Evolutionary conservation across 2,113 vertebrate species (phyloP).

Genomic region (Ciconia boyciana): DNA sequence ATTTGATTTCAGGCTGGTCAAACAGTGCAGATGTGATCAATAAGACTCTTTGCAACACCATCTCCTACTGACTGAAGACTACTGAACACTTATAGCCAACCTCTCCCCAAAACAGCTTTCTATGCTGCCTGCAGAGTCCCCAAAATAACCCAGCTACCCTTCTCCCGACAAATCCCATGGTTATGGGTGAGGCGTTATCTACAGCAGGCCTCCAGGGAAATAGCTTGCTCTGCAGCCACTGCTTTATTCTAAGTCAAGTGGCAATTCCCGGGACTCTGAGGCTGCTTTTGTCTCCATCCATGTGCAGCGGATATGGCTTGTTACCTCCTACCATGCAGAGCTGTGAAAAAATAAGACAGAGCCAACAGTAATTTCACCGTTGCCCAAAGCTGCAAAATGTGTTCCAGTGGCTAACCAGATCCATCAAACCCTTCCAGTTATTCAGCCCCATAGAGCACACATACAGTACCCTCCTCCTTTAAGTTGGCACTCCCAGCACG

Average conservation of each 20-base stretch:
- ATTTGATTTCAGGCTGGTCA: background rate
- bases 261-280: fast-evolving
- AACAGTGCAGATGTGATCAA: background rate
- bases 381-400: background rate
- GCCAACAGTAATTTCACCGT: background rate
- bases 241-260: background rate
- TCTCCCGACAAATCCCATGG: background rate
- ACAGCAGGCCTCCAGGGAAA: background rate
- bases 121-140: background rate
- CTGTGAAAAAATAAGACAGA: background rate
- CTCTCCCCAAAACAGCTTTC: background rate
- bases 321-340: background rate
- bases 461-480: background rate
- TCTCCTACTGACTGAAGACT: background rate
- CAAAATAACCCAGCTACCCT: background rate
- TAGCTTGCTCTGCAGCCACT: background rate
- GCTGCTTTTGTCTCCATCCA: background rate
- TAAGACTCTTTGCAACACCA: background rate
- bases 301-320: background rate
- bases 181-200: background rate
- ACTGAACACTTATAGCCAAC: background rate
- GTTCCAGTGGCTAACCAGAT: background rate
- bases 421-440: background rate
- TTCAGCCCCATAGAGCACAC: fast-evolving
- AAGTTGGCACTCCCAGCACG: fast-evolving